Percentiles rank a stretch among this genome's conserved stretches.
Conservation (phyloP, 2,888 invertebrate genomes). For the Ypsolopha sequella region DNA sequence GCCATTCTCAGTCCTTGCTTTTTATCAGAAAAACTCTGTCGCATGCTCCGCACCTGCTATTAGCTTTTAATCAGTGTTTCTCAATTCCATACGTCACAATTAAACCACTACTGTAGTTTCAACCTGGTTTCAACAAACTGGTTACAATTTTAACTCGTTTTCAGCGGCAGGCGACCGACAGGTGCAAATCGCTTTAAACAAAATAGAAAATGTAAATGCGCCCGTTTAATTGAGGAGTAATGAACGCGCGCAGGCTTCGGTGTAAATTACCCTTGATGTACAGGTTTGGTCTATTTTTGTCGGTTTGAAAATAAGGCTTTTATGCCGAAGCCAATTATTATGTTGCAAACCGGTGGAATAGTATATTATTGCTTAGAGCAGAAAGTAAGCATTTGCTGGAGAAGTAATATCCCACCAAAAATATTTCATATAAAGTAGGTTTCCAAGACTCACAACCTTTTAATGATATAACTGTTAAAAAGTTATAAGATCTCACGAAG, state of each 20-base stretch:
- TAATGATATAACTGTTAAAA: no score
- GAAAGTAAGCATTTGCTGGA: no score
- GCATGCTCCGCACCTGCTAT: neutral
- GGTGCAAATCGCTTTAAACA: neutral
- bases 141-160: neutral
- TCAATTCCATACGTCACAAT: conserved; percentile 1
- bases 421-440: no score
- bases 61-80: neutral
- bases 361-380: no score
- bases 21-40: neutral
- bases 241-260: conserved; percentile 4
- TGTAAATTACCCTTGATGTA: conserved; percentile 2
- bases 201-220: neutral
- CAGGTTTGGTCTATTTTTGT: neutral
- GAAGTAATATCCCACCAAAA: no score
- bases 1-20: neutral
- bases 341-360: no score
- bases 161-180: neutral
- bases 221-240: conserved; percentile 3
- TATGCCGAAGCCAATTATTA: neutral
- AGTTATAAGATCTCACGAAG: no score
- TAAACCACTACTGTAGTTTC: neutral
- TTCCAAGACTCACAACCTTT: no score
- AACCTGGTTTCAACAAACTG: neutral
- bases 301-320: neutral